Evolutionary conservation across 2,797 vertebrate genomes (phyloP).

Genomic region (Myiothlypis coronata): DNA sequence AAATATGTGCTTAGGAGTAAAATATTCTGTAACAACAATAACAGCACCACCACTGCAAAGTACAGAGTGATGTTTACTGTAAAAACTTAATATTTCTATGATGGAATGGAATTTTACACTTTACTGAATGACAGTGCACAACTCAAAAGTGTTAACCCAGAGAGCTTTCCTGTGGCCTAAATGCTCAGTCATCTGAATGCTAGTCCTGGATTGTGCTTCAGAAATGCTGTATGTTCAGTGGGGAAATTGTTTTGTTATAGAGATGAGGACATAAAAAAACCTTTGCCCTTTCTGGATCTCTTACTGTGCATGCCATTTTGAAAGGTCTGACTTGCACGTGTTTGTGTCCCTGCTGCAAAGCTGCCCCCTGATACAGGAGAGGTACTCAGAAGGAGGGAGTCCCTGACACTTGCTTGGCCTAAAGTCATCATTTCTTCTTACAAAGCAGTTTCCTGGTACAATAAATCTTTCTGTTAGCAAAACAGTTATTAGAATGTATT

Average conservation of each 20-base stretch:
- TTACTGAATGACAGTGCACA: neutral
- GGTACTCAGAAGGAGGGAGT: rapidly evolving
- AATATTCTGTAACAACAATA: neutral
- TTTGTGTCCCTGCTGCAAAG: neutral
- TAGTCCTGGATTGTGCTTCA: neutral
- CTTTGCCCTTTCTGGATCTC: neutral
- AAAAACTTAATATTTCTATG: neutral
- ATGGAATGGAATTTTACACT: neutral
- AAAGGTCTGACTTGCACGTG: neutral
- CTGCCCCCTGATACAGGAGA: neutral
- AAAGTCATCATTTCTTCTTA: neutral
- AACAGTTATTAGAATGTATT: neutral
- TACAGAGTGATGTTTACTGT: neutral
- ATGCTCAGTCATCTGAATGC: neutral
- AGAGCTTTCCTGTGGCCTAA: neutral
- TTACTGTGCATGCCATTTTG: neutral
- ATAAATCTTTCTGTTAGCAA: neutral
- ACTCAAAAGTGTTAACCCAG: neutral
- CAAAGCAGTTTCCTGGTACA: neutral
- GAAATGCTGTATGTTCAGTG: neutral
- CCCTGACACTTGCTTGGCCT: neutral
- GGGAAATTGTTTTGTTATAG: neutral
- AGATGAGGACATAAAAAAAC: neutral
- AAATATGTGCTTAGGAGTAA: neutral
- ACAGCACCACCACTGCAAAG: neutral